Percentiles rank a stretch among this genome's conserved stretches.
Evolutionary conservation across 2,888 invertebrate genomes (phyloP).

Genomic region (Serrognathus titanus): DNA sequence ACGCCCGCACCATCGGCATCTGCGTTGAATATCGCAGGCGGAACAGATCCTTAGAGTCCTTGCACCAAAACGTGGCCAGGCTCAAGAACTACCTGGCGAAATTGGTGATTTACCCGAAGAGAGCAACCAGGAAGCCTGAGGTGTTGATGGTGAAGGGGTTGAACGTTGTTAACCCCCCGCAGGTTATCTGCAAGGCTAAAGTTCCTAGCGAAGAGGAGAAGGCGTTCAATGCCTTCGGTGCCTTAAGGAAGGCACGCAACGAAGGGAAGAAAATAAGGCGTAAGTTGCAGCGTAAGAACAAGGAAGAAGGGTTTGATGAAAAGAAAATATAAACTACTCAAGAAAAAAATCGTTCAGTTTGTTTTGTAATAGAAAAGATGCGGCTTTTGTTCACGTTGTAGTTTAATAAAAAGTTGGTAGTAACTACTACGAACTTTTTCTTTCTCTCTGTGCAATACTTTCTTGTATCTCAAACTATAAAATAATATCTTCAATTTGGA

Average conservation of each 20-base stretch:
- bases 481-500: no score
- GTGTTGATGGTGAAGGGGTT: not conserved
- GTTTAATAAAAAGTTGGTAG: no score
- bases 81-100: slow-evolving; percentile 89
- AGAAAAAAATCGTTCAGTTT: not conserved
- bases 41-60: slow-evolving; percentile 86
- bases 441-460: no score
- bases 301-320: slow-evolving; percentile 8
- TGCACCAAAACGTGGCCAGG: slow-evolving; percentile 85
- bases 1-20: slow-evolving; percentile 88
- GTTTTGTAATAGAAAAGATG: no score
- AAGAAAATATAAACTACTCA: not conserved
- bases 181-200: slow-evolving; percentile 62
- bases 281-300: slow-evolving; percentile 12
- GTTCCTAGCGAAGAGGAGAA: slow-evolving; percentile 78
- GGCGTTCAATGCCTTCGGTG: slow-evolving; percentile 81
- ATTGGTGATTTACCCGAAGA: slow-evolving; percentile 90
- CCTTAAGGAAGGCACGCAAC: slow-evolving; percentile 65
- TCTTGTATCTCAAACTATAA: no score
- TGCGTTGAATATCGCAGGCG: slow-evolving; percentile 88
- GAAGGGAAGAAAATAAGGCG: slow-evolving; percentile 13
- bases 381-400: no score
- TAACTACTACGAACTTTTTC: no score
- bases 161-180: slow-evolving; percentile 51
- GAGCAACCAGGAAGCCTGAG: slow-evolving; percentile 55